These are phyloP conservation scores for Cantharis lateralis DNA, from an alignment of 2,888 invertebrate genomes.

Conservation along the genomic window DNA sequence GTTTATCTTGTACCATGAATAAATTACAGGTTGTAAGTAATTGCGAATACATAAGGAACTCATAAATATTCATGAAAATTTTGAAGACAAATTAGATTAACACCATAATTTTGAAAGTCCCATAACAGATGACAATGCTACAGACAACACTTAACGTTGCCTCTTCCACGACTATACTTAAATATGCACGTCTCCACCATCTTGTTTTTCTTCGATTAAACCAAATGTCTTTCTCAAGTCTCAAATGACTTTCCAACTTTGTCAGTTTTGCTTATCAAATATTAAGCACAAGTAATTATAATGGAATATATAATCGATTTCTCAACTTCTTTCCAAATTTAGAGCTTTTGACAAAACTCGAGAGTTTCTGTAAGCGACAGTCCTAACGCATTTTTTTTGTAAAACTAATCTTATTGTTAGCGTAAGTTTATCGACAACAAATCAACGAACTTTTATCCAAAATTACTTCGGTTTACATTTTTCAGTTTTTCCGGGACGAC, in stretches of 20 bases:
- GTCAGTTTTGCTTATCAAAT: neutral
- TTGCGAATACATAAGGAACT: conserved; percentile 2
- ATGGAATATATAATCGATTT: neutral
- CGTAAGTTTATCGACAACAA: neutral
- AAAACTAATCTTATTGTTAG: neutral
- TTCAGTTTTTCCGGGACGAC: neutral
- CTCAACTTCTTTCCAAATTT: neutral
- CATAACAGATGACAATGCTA: conserved; percentile 19
- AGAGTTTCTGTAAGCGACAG: neutral
- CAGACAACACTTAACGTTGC: conserved; percentile 18
- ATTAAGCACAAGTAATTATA: neutral
- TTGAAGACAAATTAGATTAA: conserved; percentile 17
- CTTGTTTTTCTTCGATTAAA: neutral
- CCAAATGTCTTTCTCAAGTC: neutral
- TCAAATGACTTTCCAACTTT: neutral
- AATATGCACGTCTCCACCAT: neutral
- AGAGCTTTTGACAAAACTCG: neutral
- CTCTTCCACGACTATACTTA: neutral
- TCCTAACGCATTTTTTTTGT: neutral
- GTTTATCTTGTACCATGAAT: neutral
- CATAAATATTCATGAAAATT: conserved; percentile 12
- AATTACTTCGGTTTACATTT: neutral
- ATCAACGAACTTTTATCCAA: neutral
- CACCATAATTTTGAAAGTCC: conserved; percentile 14
- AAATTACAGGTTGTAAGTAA: conserved; percentile 1